These are phyloP conservation scores for Crotalus tigris DNA, from an alignment of 2,113 vertebrate genomes.

Conservation along the genomic window DNA sequence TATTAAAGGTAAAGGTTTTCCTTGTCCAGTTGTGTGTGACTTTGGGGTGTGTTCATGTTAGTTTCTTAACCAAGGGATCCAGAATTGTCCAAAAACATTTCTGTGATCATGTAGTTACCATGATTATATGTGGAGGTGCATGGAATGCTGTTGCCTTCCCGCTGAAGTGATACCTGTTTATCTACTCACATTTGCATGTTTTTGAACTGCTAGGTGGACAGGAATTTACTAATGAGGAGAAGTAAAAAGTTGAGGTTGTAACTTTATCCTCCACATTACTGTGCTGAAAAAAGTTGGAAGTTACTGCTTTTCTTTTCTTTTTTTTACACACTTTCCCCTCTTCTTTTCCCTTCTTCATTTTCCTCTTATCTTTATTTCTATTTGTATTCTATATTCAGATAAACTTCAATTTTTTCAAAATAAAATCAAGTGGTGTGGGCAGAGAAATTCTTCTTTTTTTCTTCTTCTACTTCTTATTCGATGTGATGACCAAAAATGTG, in stretches of 20 bases:
- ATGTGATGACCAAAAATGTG: background rate
- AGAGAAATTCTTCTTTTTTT: background rate
- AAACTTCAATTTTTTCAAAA: background rate
- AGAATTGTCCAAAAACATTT: no score
- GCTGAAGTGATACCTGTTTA: background rate
- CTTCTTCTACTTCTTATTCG: background rate
- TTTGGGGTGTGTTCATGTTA: no score
- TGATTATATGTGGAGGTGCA: background rate
- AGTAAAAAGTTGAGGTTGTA: background rate
- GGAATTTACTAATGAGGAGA: background rate
- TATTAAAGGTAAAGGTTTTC: background rate
- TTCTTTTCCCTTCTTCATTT: background rate
- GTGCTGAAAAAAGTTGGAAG: background rate
- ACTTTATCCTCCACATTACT: background rate
- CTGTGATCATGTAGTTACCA: background rate
- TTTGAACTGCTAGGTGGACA: background rate
- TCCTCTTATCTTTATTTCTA: background rate
- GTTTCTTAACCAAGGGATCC: no score
- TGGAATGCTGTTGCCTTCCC: background rate
- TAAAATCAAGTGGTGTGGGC: background rate
- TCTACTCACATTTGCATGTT: background rate
- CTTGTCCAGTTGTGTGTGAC: no score
- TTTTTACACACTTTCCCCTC: background rate
- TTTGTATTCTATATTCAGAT: background rate
- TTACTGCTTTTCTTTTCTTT: background rate